A percentile compares a stretch with the other conserved stretches of the same genome.
Conservation (phyloP, 2,797 vertebrate species). For the Lagocephalus sceleratus region DNA sequence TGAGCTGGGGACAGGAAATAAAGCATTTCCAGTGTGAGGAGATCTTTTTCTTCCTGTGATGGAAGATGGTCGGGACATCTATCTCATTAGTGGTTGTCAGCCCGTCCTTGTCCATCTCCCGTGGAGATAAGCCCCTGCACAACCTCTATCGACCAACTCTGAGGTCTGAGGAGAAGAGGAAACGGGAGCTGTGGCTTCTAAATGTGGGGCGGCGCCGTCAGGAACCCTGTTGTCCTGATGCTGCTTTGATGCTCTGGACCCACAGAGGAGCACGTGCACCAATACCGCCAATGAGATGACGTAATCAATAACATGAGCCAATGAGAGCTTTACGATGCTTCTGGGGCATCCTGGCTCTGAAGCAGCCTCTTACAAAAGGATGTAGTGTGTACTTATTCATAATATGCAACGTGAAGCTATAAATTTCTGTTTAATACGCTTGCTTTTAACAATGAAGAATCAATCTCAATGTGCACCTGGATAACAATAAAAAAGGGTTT, state of each 20-base stretch:
- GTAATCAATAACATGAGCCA: background rate
- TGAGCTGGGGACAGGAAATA: slow-evolving; percentile 6
- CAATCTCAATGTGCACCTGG: too few species aligned
- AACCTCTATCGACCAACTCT: background rate
- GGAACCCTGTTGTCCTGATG: slow-evolving; percentile 37
- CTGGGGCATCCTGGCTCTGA: too few species aligned
- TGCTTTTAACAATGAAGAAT: too few species aligned
- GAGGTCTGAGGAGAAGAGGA: slow-evolving; percentile 6
- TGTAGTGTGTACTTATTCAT: too few species aligned
- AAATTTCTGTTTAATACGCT: too few species aligned
- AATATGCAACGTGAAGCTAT: too few species aligned
- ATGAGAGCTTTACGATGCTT: background rate
- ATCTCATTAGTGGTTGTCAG: slow-evolving; percentile 6
- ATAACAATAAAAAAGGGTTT: too few species aligned
- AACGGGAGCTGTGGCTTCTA: slow-evolving; percentile 22
- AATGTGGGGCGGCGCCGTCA: slow-evolving; percentile 39
- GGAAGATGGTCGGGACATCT: slow-evolving; percentile 5
- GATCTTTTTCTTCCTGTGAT: slow-evolving; percentile 11
- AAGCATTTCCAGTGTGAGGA: slow-evolving; percentile 17
- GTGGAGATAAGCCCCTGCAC: background rate
- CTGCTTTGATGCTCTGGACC: slow-evolving; percentile 6
- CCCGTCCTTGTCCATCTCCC: slow-evolving; percentile 7
- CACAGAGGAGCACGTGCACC: background rate
- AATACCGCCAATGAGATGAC: background rate
- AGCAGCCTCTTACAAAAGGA: too few species aligned